Conservation (phyloP, 2,113 vertebrate genomes). For the Hoplias malabaricus region DNA sequence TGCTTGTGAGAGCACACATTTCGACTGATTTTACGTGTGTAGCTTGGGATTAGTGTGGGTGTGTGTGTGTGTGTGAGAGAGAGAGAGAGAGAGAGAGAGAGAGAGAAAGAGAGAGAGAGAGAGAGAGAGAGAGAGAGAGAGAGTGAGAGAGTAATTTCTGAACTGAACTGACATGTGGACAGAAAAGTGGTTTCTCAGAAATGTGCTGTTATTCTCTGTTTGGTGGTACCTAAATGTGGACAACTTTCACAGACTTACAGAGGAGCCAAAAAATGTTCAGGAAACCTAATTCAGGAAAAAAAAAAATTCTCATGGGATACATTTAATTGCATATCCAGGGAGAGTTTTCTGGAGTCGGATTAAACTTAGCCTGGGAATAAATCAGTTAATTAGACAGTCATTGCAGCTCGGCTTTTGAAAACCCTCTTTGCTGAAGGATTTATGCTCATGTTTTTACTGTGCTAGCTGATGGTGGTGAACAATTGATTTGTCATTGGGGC, state of each 20-base stretch:
- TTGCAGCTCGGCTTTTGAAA: neutral
- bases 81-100: too few species aligned
- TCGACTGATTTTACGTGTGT: neutral
- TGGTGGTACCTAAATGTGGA: neutral
- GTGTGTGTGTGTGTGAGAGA: conserved; percentile 12
- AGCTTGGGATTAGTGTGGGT: neutral
- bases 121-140: too few species aligned
- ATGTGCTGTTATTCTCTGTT: neutral
- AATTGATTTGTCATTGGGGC: conserved; percentile 28
- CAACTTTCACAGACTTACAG: conserved; percentile 3
- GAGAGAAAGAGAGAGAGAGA: too few species aligned
- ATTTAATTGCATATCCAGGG: neutral
- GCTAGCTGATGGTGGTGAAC: neutral
- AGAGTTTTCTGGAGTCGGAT: neutral
- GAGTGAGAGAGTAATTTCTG: conserved; percentile 19
- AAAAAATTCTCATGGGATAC: neutral
- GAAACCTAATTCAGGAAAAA: neutral
- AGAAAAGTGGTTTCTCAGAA: conserved; percentile 17
- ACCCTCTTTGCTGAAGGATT: neutral
- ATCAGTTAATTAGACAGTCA: neutral
- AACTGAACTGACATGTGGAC: conserved; percentile 21
- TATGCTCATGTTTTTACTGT: neutral
- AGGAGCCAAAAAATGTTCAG: neutral
- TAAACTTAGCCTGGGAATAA: neutral
- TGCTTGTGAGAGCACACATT: conserved; percentile 22